Base-by-base conservation (phyloP, 2,888 invertebrate species). In the Palloptera scutellata region DNA sequence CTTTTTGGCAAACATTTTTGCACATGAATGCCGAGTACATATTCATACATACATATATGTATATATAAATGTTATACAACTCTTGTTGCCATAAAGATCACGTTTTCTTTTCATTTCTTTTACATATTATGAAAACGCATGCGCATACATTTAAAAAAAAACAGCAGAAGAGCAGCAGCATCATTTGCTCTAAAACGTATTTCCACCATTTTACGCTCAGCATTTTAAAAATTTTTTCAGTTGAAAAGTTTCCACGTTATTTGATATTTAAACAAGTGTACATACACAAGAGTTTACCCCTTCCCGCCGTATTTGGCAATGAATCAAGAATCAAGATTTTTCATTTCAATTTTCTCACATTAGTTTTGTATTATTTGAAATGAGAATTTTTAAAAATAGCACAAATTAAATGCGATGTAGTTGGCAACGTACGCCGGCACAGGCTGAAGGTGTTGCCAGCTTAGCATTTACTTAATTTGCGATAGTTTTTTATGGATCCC, bases 331-430 rank as follows among this genome's bases (percentile, higher is more conserved):
- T 57, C 30, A 54, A 8, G 13, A 45, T 41, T 58, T 10, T 40
- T 64, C 40, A 19, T 64, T 64, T 64, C 51, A 20, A 53, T 54
- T 41, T 41, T n/a, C 30, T 4, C 30, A 30, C 6, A 30, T 30
- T 30, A 4, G 30, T 30, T 30, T 30, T 30, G 30, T 30, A 4
- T 30, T 6, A 6, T 30, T 30, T 30, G 30, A 30, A 58, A 30
- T 52, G 52, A 61, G 60, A 15, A 45, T 55, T 40, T 80, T 79
- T 78, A 79, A 78, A 79, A 79, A 80, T 80, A 80, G 78, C 76
- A 73, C 73, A 48, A 45, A 52, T 41, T 13, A 41, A 42, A 42
- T 54, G 52, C 54, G 40, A 17, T 30, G 52, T 59, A 59, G 72
- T 68, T 72, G 69, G 72, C 72, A 67, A 68, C 72, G 69, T 57